Evolutionary conservation across 2,113 vertebrate genomes (phyloP), one percentile per base, ranked within the genome.

Genomic region (Nothoprocta pentlandii): DNA sequence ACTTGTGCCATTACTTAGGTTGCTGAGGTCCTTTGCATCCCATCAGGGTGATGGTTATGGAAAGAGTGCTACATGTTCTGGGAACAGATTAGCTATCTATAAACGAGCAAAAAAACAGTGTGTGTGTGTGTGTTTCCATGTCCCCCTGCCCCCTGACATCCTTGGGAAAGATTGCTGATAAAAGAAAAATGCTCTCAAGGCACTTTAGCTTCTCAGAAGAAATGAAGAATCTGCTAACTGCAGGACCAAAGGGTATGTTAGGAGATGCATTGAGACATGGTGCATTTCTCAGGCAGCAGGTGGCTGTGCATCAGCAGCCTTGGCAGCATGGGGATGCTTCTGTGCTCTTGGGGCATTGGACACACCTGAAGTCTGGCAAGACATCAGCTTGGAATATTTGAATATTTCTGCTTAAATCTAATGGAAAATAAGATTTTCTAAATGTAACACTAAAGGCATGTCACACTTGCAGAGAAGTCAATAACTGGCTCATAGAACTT

Each of bases 321-420:
- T 22, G 49, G 12, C 22, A 30, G 5, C 1, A 1, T 28, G 21
- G 6, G 22, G 9, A 22, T 23, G 6, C 22, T 66, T 70, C 36
- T 39, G 0, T 25, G 34, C 56, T 83, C 12, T 1, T 30, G 51
- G n/a, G 1, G 5, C 22, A 53, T 25, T 28, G 32, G 42, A 6
- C 2, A 26, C 74, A 19, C 0, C 0, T 59, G 25, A 8, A 0
- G 3, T 30, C 51, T 75, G 51, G 41, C 12, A 25, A 86, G 25
- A 12, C 3, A 5, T 62, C 46, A 47, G 44, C 13, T 5, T 46
- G 28, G 83, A 19, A 23, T 56, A 3, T 58, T 56, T 51, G 32
- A 77, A 21, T 36, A 61, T 49, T 94, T 49, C 62, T 79, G 26
- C 30, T 76, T 56, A 83, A 93, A 51, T 3, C 4, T 6, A 5